Percentiles rank a stretch among this genome's conserved stretches.
These are phyloP conservation scores for Dipodomys ordii DNA, from an alignment of 2,113 vertebrate genomes.

Conservation along the genomic window DNA sequence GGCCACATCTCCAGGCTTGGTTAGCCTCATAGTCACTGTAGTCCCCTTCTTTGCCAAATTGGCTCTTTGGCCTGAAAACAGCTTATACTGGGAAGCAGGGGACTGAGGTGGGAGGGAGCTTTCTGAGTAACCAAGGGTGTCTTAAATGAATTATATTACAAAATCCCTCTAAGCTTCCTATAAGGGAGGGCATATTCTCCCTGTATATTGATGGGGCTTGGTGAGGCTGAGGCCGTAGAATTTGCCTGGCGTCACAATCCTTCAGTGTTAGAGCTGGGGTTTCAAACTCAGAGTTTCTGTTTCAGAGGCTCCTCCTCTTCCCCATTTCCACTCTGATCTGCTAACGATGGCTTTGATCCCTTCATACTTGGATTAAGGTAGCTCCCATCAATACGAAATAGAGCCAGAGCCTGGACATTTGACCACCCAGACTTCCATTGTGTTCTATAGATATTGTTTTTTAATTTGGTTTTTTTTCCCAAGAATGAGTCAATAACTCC, in stretches of 20 bases:
- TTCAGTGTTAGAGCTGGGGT: neutral
- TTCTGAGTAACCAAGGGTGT: neutral
- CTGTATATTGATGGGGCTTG: neutral
- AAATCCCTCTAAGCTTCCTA: neutral
- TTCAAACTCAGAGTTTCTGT: neutral
- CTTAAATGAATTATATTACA: neutral
- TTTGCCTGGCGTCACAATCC: neutral
- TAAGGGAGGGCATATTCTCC: neutral
- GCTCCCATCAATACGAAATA: neutral
- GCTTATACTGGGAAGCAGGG: neutral
- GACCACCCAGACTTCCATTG: neutral
- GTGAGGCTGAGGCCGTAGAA: neutral
- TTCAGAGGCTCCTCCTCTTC: neutral
- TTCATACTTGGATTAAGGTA: neutral
- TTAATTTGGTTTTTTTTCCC: neutral
- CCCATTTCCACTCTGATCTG: neutral
- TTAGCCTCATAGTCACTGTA: neutral
- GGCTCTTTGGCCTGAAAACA: neutral
- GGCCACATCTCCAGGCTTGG: neutral
- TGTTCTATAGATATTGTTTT: too few species aligned
- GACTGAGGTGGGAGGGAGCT: neutral
- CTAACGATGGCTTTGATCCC: neutral
- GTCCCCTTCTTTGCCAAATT: neutral
- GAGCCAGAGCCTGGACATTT: neutral
- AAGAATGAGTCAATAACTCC: neutral